Percentiles rank a stretch among this genome's conserved stretches.
These are phyloP conservation scores for Mythimna loreyi DNA, from an alignment of 2,888 invertebrate species.

Conservation along the genomic window DNA sequence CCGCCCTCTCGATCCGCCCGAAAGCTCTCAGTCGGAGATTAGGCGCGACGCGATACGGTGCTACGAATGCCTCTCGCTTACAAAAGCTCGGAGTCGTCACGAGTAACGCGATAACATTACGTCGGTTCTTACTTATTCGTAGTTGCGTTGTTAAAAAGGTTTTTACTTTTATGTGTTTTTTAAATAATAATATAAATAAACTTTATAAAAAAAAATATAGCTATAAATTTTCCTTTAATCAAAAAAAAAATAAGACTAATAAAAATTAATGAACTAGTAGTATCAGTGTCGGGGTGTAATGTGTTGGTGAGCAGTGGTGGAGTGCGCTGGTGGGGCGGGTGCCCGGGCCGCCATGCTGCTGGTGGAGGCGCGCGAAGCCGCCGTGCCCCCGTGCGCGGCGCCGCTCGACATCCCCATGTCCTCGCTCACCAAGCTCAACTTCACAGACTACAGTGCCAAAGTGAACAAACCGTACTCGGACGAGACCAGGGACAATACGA, in stretches of 20 bases:
- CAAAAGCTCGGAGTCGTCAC: constrained; percentile 73
- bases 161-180: constrained; percentile 19
- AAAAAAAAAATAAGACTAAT: constrained; percentile 22
- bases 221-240: not conserved
- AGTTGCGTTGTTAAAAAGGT: constrained; percentile 18
- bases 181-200: constrained; percentile 4
- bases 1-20: constrained; percentile 89
- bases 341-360: constrained; percentile 93
- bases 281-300: constrained; percentile 72
- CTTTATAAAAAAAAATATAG: constrained; percentile 1
- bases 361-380: constrained; percentile 94
- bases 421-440: constrained; percentile 85
- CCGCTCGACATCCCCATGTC: constrained; percentile 87
- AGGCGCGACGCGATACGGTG: constrained; percentile 81
- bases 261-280: constrained; percentile 32
- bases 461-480: constrained; percentile 83
- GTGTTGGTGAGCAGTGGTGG: constrained; percentile 79
- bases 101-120: constrained; percentile 61
- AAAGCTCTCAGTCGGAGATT: constrained; percentile 88
- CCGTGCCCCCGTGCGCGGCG: constrained; percentile 91
- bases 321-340: constrained; percentile 76
- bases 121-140: constrained; percentile 22
- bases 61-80: constrained; percentile 66
- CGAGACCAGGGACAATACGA: constrained; percentile 79
- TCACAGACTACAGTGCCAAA: constrained; percentile 89